Conservation (phyloP, 2,888 invertebrate genomes). For the Eristalinus aeneus region DNA sequence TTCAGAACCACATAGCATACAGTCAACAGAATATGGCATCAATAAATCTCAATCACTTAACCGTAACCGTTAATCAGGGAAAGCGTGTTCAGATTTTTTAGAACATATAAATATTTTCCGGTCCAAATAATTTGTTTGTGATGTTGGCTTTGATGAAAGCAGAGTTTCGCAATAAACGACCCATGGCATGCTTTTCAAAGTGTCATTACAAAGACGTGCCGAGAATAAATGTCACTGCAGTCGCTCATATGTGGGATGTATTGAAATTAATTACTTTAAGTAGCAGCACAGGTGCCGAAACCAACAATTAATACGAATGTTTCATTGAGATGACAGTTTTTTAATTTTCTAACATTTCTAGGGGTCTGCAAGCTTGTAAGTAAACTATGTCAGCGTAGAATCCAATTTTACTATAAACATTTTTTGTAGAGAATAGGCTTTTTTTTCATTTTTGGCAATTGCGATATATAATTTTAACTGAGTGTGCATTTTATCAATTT, state of each 20-base stretch:
- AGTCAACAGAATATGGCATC: slow-evolving; percentile 55
- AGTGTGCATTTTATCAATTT: no score
- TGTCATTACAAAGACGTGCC: slow-evolving; percentile 40
- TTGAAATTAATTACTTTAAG: not conserved
- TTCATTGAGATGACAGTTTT: not conserved
- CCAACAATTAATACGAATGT: not conserved
- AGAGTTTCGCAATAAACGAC: slow-evolving; percentile 48
- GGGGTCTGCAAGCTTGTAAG: no score
- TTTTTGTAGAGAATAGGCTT: no score
- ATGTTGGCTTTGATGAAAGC: slow-evolving; percentile 45
- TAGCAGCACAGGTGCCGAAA: slow-evolving; percentile 1
- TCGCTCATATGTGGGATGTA: not conserved
- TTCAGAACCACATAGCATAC: slow-evolving; percentile 34
- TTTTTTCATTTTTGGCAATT: no score
- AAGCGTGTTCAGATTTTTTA: slow-evolving; percentile 26
- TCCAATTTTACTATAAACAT: no score
- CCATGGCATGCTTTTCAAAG: slow-evolving; percentile 43
- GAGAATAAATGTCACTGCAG: slow-evolving; percentile 33
- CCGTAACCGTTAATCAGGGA: slow-evolving; percentile 63
- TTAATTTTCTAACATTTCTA: not conserved
- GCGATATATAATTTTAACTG: no score
- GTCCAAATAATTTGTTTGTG: slow-evolving; percentile 61
- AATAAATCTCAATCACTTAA: slow-evolving; percentile 65
- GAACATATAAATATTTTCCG: slow-evolving; percentile 62
- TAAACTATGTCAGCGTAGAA: no score